These are phyloP conservation scores for Lapara coniferarum DNA, from an alignment of 2,888 invertebrate genomes.

Conservation along the genomic window DNA sequence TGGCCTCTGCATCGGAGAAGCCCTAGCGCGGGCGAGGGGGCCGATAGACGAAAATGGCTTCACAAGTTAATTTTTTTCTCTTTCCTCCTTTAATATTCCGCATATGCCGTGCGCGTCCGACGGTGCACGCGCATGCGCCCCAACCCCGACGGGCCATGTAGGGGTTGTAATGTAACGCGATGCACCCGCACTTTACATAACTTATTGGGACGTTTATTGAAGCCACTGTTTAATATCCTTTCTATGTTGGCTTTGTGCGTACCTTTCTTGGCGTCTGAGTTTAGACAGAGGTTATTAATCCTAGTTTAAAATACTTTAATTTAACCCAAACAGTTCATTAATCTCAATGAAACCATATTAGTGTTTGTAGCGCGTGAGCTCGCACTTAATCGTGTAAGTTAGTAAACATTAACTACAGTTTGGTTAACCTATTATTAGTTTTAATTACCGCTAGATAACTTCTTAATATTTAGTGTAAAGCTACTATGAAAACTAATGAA, in stretches of 20 bases:
- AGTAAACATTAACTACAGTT: conserved; percentile 25
- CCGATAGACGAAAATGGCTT: conserved; percentile 83
- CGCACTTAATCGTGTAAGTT: conserved; percentile 26
- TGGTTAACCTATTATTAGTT: conserved; percentile 25
- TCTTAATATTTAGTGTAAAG: conserved; percentile 11
- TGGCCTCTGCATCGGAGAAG: conserved; percentile 65
- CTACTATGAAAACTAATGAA: conserved; percentile 3
- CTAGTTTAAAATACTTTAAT: conserved; percentile 65
- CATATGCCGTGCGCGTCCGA: conserved; percentile 80
- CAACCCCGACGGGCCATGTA: conserved; percentile 60
- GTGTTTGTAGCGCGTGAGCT: conserved; percentile 41
- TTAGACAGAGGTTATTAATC: conserved; percentile 69
- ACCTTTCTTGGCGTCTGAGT: conserved; percentile 63
- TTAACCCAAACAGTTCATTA: conserved; percentile 62
- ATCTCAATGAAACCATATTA: conserved; percentile 59
- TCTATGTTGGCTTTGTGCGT: conserved; percentile 76
- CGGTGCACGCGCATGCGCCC: conserved; percentile 80
- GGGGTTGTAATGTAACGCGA: conserved; percentile 80
- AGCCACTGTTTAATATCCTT: conserved; percentile 80
- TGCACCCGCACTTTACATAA: conserved; percentile 82
- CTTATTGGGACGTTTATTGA: conserved; percentile 81
- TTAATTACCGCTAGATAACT: conserved; percentile 23
- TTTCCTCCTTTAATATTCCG: conserved; percentile 84
- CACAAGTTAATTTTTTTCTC: conserved; percentile 84
- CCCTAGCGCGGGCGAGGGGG: conserved; percentile 75